Evolutionary conservation across 2,113 vertebrate species (phyloP).

Genomic region (Meriones unguiculatus): DNA sequence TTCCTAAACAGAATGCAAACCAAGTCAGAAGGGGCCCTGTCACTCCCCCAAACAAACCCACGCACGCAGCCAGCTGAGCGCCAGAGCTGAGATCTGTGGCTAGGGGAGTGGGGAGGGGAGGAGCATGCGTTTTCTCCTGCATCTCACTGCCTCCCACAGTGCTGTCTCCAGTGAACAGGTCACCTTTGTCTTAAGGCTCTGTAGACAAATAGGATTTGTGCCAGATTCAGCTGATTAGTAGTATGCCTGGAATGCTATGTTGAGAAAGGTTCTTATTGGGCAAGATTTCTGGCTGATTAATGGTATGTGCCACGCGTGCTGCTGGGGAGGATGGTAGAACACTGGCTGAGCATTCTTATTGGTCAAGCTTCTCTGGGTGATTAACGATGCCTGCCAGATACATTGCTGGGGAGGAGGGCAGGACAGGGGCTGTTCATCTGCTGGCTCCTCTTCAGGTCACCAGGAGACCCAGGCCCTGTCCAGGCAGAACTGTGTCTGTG

Average conservation of each 20-base stretch:
- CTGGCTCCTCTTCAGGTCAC: neutral
- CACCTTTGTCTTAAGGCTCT: slow-evolving; percentile 7
- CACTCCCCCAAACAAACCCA: neutral
- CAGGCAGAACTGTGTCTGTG: neutral
- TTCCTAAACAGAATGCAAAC: slow-evolving; percentile 3
- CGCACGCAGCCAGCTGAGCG: neutral
- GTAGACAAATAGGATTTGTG: slow-evolving; percentile 4
- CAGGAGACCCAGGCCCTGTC: neutral
- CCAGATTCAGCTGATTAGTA: neutral
- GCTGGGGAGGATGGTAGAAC: neutral
- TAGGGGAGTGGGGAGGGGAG: no score
- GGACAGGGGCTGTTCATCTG: neutral
- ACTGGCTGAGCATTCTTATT: neutral
- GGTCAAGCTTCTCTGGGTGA: slow-evolving; percentile 26
- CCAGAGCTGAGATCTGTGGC: neutral
- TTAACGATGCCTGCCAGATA: slow-evolving; percentile 5
- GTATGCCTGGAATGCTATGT: slow-evolving; percentile 4
- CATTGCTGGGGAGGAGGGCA: neutral
- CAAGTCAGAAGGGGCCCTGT: neutral
- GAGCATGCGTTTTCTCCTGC: neutral
- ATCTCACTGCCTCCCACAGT: neutral
- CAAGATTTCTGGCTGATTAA: slow-evolving; percentile 28
- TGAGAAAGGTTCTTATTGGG: slow-evolving; percentile 46
- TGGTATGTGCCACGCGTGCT: neutral
- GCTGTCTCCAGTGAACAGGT: neutral